Evolutionary conservation across 1,140 invertebrate genomes (phyloP).

Genomic region (Brevipalpus yothersi): DNA sequence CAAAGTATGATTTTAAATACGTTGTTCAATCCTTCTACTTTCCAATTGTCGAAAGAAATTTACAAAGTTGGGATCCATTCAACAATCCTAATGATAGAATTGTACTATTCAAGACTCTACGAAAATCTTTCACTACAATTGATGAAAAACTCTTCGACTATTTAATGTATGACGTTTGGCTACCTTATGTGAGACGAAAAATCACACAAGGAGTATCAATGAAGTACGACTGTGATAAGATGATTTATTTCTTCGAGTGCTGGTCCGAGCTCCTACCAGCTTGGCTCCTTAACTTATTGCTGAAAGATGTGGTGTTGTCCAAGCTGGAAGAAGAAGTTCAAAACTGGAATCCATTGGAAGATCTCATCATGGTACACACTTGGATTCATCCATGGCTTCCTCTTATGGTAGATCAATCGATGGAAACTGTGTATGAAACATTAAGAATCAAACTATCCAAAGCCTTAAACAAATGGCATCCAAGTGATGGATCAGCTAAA

Average conservation of each 20-base stretch:
- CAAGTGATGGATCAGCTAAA: constrained; percentile 67
- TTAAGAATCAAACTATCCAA: constrained; percentile 70
- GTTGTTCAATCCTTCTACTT: constrained; percentile 14
- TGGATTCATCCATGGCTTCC: constrained; percentile 93
- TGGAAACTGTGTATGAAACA: constrained; percentile 68
- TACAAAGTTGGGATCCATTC: constrained; percentile 47
- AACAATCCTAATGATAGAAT: constrained; percentile 30
- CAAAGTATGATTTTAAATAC: neutral
- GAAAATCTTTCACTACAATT: constrained; percentile 28
- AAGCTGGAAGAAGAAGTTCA: constrained; percentile 50
- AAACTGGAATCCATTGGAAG: constrained; percentile 78
- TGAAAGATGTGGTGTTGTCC: constrained; percentile 55
- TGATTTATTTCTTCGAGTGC: constrained; percentile 49
- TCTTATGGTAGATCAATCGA: constrained; percentile 32
- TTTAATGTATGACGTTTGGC: constrained; percentile 68
- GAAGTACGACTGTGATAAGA: constrained; percentile 30
- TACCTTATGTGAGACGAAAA: constrained; percentile 39
- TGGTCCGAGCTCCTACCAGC: constrained; percentile 54
- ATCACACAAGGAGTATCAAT: neutral
- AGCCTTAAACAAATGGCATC: constrained; percentile 71
- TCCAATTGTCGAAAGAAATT: constrained; percentile 34
- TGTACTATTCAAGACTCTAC: constrained; percentile 44
- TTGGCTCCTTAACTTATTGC: constrained; percentile 57
- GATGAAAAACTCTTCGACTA: constrained; percentile 16
- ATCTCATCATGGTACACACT: constrained; percentile 72